Percentiles rank a stretch among this genome's conserved stretches.
Evolutionary conservation across 1,140 invertebrate species (phyloP).

Genomic region (Ips nitidus): DNA sequence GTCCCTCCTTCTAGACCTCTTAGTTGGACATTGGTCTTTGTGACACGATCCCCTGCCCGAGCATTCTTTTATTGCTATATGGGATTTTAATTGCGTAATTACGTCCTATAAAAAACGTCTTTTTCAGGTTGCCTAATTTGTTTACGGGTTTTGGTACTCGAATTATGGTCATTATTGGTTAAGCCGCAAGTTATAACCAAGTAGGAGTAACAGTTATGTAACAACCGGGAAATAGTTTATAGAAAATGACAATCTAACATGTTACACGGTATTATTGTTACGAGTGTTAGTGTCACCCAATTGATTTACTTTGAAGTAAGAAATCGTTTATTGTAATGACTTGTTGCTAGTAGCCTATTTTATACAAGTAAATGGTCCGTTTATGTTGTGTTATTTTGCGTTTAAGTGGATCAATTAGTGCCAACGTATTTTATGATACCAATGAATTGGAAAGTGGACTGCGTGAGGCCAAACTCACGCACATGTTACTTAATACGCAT

Average conservation of each 20-base stretch:
- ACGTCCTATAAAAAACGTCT: constrained; percentile 30
- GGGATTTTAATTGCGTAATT: constrained; percentile 36
- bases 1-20: constrained; percentile 23
- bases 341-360: constrained; percentile 22
- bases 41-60: constrained; percentile 6
- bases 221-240: too few species aligned
- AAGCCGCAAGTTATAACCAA: too few species aligned
- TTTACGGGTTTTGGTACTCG: constrained; percentile 11
- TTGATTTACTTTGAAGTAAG: constrained; percentile 7
- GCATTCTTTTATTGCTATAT: constrained; percentile 31
- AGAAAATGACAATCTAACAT: too few species aligned
- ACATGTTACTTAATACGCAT: neutral
- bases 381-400: constrained; percentile 29
- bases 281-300: neutral
- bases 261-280: too few species aligned
- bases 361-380: constrained; percentile 7
- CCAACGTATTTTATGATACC: constrained; percentile 17
- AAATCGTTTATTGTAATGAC: neutral
- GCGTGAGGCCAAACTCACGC: constrained; percentile 7
- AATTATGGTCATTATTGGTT: constrained; percentile 14
- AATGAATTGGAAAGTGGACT: constrained; percentile 16
- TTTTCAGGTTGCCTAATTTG: constrained; percentile 25
- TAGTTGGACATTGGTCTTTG: constrained; percentile 25
- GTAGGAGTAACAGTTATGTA: too few species aligned
- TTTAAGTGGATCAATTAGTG: constrained; percentile 19